Conservation (phyloP, 64 coral and sea anemone genomes). For the Actinia tenebrosa region DNA sequence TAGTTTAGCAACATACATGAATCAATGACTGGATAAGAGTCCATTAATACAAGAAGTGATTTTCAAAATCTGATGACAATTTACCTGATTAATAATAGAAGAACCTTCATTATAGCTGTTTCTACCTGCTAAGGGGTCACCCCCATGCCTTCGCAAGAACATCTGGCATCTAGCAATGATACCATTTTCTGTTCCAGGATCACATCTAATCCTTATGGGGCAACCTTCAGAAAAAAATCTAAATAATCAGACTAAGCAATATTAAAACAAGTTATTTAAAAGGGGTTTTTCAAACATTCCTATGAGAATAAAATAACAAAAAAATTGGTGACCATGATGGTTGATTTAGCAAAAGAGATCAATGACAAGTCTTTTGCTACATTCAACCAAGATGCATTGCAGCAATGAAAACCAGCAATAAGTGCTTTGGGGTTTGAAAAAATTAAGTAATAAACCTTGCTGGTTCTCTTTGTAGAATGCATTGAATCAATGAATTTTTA, state of each 20-base stretch:
- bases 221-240: neutral
- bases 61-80: neutral
- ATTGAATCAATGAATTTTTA: too few species aligned
- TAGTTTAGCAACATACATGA: too few species aligned
- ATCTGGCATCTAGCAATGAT: neutral
- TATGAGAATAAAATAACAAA: too few species aligned
- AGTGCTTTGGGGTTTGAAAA: too few species aligned
- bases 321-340: neutral
- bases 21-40: too few species aligned
- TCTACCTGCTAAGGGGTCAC: neutral
- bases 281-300: neutral
- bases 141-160: neutral
- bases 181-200: neutral
- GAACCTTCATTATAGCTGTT: conserved; percentile 4
- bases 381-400: too few species aligned
- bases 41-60: neutral
- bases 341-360: too few species aligned
- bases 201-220: neutral
- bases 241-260: neutral
- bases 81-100: conserved; percentile 1
- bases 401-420: too few species aligned
- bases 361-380: too few species aligned
- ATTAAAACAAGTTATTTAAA: neutral
- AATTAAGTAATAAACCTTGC: too few species aligned
- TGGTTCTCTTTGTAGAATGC: too few species aligned